A percentile compares a stretch with the other conserved stretches of the same genome.
Evolutionary conservation across 1,140 invertebrate genomes (phyloP).

Genomic region (Venustaconcha ellipsiformis): DNA sequence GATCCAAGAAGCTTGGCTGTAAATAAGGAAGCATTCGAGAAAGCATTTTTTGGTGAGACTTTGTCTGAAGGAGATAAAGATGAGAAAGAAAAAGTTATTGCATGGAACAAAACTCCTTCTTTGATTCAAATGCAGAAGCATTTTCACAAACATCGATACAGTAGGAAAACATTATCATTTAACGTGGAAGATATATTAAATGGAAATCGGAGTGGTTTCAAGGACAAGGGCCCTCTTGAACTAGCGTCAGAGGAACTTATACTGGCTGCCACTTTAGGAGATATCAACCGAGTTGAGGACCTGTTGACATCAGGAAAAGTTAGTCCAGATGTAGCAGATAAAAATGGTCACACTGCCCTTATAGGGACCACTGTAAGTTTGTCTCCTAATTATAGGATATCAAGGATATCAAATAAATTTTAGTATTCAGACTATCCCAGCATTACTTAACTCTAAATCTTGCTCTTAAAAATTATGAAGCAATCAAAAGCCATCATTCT

Average conservation of each 20-base stretch:
- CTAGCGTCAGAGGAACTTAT: constrained; percentile 56
- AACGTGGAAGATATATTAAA: constrained; percentile 53
- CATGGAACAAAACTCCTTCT: constrained; percentile 62
- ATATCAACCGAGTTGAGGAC: constrained; percentile 50
- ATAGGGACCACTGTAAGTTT: constrained; percentile 62
- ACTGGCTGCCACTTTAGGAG: constrained; percentile 49
- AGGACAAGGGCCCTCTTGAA: constrained; percentile 57
- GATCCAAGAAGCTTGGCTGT: constrained; percentile 58
- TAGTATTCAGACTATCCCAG: no score
- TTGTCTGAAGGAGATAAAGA: constrained; percentile 26
- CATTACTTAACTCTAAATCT: no score
- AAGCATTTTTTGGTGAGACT: constrained; percentile 53
- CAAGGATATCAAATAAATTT: no score
- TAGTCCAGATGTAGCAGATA: constrained; percentile 63
- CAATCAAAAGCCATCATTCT: no score
- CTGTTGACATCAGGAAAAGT: constrained; percentile 57
- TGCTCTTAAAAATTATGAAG: no score
- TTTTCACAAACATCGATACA: constrained; percentile 46
- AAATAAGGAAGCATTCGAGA: constrained; percentile 56
- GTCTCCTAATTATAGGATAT: no score
- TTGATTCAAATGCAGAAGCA: constrained; percentile 62
- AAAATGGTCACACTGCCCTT: constrained; percentile 59
- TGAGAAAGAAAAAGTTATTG: constrained; percentile 32
- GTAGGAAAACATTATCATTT: constrained; percentile 41
- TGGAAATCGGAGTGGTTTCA: constrained; percentile 53